Evolutionary conservation across 2,888 invertebrate genomes (phyloP).

Genomic region (Brachylomia viminalis): DNA sequence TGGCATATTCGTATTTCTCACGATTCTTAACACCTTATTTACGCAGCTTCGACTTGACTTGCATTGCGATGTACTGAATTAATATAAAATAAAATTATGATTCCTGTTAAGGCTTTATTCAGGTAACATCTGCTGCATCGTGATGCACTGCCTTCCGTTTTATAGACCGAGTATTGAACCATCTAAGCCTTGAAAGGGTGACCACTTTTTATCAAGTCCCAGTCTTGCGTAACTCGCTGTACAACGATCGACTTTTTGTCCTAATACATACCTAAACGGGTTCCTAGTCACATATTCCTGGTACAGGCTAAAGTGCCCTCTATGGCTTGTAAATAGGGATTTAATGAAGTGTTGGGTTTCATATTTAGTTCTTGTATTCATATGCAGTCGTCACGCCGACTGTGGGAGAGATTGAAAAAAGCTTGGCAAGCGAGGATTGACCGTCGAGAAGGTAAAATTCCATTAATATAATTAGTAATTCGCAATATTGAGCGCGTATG

Average conservation of each 20-base stretch:
- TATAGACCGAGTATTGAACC: conserved; percentile 81
- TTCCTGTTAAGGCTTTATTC: conserved; percentile 54
- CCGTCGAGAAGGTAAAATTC: conserved; percentile 15
- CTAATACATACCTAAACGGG: conserved; percentile 76
- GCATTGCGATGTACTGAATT: conserved; percentile 43
- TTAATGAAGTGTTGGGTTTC: conserved; percentile 20
- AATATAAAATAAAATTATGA: conserved; percentile 50
- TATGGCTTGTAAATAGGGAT: conserved; percentile 21
- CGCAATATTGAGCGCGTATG: background rate
- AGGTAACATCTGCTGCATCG: conserved; percentile 48
- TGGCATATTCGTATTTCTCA: conserved; percentile 37
- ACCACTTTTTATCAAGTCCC: conserved; percentile 82
- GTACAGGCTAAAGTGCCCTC: conserved; percentile 26
- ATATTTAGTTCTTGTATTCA: conserved; percentile 58
- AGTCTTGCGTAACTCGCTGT: conserved; percentile 87
- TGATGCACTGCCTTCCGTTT: conserved; percentile 76
- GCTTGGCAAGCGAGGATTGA: conserved; percentile 31
- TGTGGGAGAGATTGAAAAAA: conserved; percentile 55
- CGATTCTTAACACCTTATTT: conserved; percentile 40
- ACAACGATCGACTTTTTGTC: conserved; percentile 81
- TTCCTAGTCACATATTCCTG: conserved; percentile 69
- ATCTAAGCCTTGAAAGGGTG: conserved; percentile 86
- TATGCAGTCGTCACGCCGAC: conserved; percentile 66
- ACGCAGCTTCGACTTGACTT: background rate
- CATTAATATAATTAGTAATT: conserved; percentile 38